Conservation (phyloP, 2,113 vertebrate genomes). For the Candoia aspera region DNA sequence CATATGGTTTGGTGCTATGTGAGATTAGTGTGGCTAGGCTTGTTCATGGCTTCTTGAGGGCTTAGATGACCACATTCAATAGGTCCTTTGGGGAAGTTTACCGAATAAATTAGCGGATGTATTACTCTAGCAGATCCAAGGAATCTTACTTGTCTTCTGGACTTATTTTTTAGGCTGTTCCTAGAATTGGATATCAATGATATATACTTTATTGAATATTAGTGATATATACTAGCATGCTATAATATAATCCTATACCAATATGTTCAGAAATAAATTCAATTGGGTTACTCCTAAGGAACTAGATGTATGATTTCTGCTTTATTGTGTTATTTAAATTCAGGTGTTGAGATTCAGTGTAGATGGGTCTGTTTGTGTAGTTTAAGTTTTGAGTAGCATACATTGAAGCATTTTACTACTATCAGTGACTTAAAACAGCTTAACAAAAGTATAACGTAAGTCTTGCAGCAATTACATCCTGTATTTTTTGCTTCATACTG, state of each 20-base stretch:
- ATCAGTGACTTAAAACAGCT: no score
- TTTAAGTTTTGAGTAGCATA: not conserved
- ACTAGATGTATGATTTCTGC: not conserved
- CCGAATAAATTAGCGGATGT: not conserved
- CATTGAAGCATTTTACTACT: no score
- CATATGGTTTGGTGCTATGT: not conserved
- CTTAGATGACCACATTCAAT: not conserved
- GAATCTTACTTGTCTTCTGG: not conserved
- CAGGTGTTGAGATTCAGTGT: not conserved
- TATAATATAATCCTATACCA: not conserved
- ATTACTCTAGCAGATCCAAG: not conserved
- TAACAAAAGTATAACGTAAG: no score
- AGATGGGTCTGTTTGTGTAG: not conserved
- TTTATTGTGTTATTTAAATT: not conserved
- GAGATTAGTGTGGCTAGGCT: not conserved
- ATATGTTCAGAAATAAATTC: not conserved
- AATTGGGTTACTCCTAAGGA: not conserved
- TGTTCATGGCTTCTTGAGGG: not conserved
- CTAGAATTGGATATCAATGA: not conserved
- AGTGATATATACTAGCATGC: not conserved
- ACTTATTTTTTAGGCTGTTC: not conserved
- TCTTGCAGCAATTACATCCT: no score
- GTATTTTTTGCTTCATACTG: no score
- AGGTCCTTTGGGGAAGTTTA: not conserved
- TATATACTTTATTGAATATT: not conserved